Evolutionary conservation across 2,113 vertebrate genomes (phyloP), one percentile per base, ranked within the genome.

Genomic region (Spheniscus mendiculus): DNA sequence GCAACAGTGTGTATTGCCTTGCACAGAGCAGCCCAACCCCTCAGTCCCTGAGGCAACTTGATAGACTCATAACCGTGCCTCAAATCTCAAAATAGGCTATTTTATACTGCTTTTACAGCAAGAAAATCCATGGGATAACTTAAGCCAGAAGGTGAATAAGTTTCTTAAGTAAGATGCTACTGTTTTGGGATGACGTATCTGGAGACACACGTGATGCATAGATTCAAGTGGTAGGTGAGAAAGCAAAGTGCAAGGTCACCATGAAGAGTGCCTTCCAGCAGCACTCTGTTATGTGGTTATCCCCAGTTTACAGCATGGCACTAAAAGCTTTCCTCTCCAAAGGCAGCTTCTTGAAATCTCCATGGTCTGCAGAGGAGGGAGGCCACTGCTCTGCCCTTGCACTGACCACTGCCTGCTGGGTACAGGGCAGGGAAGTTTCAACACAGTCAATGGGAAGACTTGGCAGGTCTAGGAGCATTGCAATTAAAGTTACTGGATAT

Each of bases 201-300:
- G 45, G 50, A 32, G 63, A 40, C 0, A 3, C 0, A 0, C 0
- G 0, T 12, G 29, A 17, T 10, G 26, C 30, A 1, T 0, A 5
- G 44, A 25, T 42, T 38, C n/a, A 7, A 2, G 0, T 0, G 63
- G 42, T 49, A 34, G 16, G 45, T 7, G 70, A 70, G 63, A 52
- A 49, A 12, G 32, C 23, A 42, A 49, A 73, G 36, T 3, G 1
- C 36, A 19, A 36, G 19, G 29, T 62, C 50, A 70, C 9, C 0
- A 0, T 14, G 55, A 88, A 49, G 9, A 14, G 2, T 0, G 40
- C 36, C 62, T 69, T 61, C 62, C 30, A 69, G 62, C 63, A 80
- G 34, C 53, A 79, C 55, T 40, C 65, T 65, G 15, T 65, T 13
- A 5, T 2, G 19, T 13, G 55, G 10, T 10, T 66, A 25, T n/a